Evolutionary conservation across 2,888 invertebrate genomes (phyloP).

Genomic region (Nasonovia ribisnigri): DNA sequence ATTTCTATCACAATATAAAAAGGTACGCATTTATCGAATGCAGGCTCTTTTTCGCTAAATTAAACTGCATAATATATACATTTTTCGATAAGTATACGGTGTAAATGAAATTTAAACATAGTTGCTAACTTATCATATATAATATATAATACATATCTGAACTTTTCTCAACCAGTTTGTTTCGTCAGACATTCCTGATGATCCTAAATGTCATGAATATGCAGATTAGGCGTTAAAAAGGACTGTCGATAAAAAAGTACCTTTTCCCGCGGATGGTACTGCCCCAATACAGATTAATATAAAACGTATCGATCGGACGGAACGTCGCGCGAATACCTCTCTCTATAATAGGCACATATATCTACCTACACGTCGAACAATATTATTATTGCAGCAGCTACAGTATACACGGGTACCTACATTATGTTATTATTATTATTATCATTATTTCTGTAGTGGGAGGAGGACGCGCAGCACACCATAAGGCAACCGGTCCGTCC

Average conservation of each 20-base stretch:
- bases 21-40: no score
- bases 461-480: slow-evolving; percentile 26
- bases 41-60: no score
- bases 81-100: no score
- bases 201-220: no score
- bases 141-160: background rate
- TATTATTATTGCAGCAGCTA: slow-evolving; percentile 1
- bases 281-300: background rate
- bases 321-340: background rate
- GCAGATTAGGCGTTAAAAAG: no score
- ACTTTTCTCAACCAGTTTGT: background rate
- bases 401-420: background rate
- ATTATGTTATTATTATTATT: slow-evolving; percentile 25
- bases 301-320: background rate
- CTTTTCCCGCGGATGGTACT: no score
- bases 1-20: no score
- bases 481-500: slow-evolving; percentile 57
- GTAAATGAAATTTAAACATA: no score
- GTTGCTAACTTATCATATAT: background rate
- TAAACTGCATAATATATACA: no score
- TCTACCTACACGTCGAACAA: background rate
- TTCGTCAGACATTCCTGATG: no score
- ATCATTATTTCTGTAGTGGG: background rate
- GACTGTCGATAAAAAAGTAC: no score
- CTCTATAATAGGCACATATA: background rate